phyloP scores from a whole-genome alignment of 2,797 vertebrate genomes.

The Carcharodon carcharias region DNA sequence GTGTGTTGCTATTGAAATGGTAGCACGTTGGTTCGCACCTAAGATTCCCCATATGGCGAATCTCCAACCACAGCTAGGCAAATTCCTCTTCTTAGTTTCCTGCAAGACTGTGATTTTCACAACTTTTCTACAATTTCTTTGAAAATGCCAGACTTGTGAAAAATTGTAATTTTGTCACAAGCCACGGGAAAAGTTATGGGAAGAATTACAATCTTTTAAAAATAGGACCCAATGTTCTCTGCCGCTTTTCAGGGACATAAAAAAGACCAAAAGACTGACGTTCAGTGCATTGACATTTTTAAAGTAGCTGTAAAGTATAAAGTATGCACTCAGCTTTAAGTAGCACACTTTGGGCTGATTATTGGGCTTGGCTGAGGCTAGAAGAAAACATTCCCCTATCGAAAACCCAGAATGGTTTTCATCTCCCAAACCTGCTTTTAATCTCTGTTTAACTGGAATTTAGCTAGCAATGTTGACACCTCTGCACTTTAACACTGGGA shows the following conservation, averaged over 20 bases:
- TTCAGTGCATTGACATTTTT: constrained; percentile 43
- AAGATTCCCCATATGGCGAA: constrained; percentile 26
- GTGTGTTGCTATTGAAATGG: constrained; percentile 20
- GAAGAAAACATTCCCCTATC: constrained; percentile 73
- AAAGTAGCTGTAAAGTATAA: constrained; percentile 57
- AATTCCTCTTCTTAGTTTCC: constrained; percentile 31
- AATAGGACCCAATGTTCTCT: neutral
- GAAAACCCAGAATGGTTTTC: constrained; percentile 74
- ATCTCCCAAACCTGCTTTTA: constrained; percentile 70
- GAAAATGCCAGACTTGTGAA: constrained; percentile 34
- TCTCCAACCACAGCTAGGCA: constrained; percentile 24
- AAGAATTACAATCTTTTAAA: constrained; percentile 1
- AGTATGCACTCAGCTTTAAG: constrained; percentile 62
- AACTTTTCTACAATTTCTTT: constrained; percentile 34
- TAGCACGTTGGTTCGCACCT: constrained; percentile 30
- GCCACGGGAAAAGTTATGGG: neutral
- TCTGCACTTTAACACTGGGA: constrained; percentile 77
- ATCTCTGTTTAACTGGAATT: constrained; percentile 94
- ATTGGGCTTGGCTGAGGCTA: constrained; percentile 66
- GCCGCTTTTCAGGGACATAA: neutral
- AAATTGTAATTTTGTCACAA: constrained; percentile 25
- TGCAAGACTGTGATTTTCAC: constrained; percentile 35
- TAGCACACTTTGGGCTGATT: constrained; percentile 67
- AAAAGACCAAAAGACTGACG: neutral
- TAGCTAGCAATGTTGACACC: constrained; percentile 83